Evolutionary conservation across 2,113 vertebrate genomes (phyloP).

Genomic region (Axis porcinus): DNA sequence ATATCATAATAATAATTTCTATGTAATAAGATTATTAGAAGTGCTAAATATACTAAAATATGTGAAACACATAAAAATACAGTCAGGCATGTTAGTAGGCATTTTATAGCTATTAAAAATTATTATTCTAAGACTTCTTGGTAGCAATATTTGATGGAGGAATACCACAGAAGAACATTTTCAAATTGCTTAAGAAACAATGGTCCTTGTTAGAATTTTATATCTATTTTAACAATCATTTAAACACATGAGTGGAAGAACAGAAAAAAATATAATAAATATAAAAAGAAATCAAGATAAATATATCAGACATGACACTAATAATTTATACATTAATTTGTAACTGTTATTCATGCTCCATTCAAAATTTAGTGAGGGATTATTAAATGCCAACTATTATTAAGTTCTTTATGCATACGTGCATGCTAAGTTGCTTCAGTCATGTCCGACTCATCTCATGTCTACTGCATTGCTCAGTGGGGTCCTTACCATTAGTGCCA

Average conservation of each 20-base stretch:
- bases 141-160: not conserved
- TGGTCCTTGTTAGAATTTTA: not conserved
- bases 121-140: not conserved
- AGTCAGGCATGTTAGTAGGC: not conserved
- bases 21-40: not conserved
- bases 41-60: not conserved
- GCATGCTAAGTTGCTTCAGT: not conserved
- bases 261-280: not conserved
- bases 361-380: not conserved
- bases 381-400: not conserved
- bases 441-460: accelerated
- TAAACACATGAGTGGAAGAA: not conserved
- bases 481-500: not conserved
- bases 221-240: not conserved
- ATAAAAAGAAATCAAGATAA: not conserved
- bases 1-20: not conserved
- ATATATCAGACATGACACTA: not conserved
- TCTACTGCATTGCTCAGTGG: not conserved
- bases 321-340: not conserved
- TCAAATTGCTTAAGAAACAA: not conserved
- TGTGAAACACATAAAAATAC: not conserved
- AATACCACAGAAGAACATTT: not conserved
- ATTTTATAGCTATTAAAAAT: not conserved
- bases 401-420: not conserved
- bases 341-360: not conserved